phyloP scores from a whole-genome alignment of 2,113 vertebrate species.

The Ophthalmolycus amberensis region DNA sequence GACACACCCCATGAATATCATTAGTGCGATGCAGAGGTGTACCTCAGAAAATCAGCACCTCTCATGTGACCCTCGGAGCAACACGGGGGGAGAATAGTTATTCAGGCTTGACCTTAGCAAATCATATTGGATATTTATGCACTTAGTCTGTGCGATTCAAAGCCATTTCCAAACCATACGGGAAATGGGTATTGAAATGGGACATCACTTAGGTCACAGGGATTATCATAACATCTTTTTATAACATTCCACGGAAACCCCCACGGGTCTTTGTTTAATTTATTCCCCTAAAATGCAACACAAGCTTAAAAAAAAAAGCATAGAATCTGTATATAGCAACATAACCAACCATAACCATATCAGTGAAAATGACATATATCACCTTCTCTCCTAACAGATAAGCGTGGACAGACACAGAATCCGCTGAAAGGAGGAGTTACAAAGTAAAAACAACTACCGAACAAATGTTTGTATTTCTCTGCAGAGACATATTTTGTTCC shows the following conservation, averaged over 20 bases:
- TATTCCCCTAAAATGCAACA: neutral
- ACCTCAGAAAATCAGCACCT: constrained; percentile 46
- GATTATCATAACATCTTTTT: constrained; percentile 13
- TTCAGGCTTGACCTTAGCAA: constrained; percentile 57
- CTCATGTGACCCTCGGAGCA: constrained; percentile 46
- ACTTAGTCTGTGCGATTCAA: constrained; percentile 38
- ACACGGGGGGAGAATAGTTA: constrained; percentile 46
- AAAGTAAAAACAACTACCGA: neutral
- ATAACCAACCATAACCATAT: neutral
- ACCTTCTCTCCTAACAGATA: neutral
- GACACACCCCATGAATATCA: constrained; percentile 68
- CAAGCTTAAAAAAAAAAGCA: neutral
- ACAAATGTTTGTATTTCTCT: neutral
- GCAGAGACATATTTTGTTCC: constrained; percentile 12
- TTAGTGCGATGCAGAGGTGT: constrained; percentile 60
- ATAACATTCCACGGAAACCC: neutral
- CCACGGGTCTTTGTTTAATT: neutral
- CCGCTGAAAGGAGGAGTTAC: neutral
- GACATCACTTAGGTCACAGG: constrained; percentile 29
- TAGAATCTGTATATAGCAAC: neutral
- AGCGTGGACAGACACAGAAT: neutral
- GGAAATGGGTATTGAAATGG: constrained; percentile 55
- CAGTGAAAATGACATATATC: neutral
- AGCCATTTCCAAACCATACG: constrained; percentile 48
- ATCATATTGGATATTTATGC: constrained; percentile 48